phyloP scores from a whole-genome alignment of 1,140 invertebrate genomes.

The Drosophila oshimai region DNA sequence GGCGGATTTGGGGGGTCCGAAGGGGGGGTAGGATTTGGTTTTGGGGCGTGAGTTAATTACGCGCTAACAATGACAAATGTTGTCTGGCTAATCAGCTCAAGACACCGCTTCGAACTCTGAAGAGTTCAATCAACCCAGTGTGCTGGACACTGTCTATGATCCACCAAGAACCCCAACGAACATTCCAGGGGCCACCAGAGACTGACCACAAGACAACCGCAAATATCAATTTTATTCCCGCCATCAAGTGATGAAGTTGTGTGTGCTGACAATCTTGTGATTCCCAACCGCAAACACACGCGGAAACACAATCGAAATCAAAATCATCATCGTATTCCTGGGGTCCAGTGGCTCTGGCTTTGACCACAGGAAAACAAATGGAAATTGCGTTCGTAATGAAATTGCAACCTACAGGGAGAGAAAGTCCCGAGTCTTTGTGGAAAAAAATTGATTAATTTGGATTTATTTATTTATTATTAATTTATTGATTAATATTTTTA shows the following conservation, averaged over 20 bases:
- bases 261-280: slow-evolving; percentile 17
- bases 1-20: slow-evolving; percentile 7
- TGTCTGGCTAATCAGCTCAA: slow-evolving; percentile 38
- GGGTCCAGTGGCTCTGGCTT: slow-evolving; percentile 10
- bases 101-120: too few species aligned
- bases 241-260: slow-evolving; percentile 37
- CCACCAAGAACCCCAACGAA: not conserved
- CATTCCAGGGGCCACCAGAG: not conserved
- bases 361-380: slow-evolving; percentile 67
- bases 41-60: slow-evolving; percentile 72
- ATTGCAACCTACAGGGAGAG: slow-evolving; percentile 40
- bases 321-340: slow-evolving; percentile 34
- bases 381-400: slow-evolving; percentile 58
- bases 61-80: slow-evolving; percentile 76
- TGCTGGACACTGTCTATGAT: not conserved
- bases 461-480: too few species aligned
- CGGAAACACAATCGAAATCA: slow-evolving; percentile 60
- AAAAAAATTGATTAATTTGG: too few species aligned
- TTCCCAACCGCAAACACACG: slow-evolving; percentile 14
- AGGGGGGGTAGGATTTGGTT: not conserved
- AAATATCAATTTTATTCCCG: slow-evolving; percentile 78
- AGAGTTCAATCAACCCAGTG: slow-evolving; percentile 38
- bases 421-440: not conserved
- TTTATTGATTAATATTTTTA: too few species aligned
- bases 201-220: slow-evolving; percentile 48